Evolutionary conservation across 2,888 invertebrate genomes (phyloP).

Genomic region (Polia nebulosa): DNA sequence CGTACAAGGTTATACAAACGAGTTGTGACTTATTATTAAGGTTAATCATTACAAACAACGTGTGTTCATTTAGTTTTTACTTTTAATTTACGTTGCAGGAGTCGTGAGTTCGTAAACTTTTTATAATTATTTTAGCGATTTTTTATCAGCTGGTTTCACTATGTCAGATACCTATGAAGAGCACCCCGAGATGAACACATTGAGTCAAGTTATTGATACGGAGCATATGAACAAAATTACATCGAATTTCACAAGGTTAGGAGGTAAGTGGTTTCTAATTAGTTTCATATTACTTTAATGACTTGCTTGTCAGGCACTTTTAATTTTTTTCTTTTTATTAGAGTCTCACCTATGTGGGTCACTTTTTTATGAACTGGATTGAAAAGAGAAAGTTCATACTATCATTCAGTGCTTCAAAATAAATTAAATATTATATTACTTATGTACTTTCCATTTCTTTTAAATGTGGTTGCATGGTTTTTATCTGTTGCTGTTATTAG

Average conservation of each 20-base stretch:
- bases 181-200: slow-evolving; percentile 74
- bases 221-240: slow-evolving; percentile 83
- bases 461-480: not conserved
- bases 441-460: slow-evolving; percentile 2
- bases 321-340: not conserved
- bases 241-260: slow-evolving; percentile 84
- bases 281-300: slow-evolving; percentile 13
- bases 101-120: slow-evolving; percentile 32
- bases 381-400: slow-evolving; percentile 28
- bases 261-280: slow-evolving; percentile 78
- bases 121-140: slow-evolving; percentile 21
- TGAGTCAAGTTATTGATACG: slow-evolving; percentile 84
- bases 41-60: slow-evolving; percentile 18
- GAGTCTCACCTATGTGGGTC: not conserved
- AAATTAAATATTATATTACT: not conserved
- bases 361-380: slow-evolving; percentile 6
- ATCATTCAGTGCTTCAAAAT: not conserved
- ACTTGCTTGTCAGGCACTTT: slow-evolving; percentile 5
- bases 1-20: slow-evolving; percentile 60
- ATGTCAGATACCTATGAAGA: slow-evolving; percentile 63
- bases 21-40: slow-evolving; percentile 25
- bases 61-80: slow-evolving; percentile 37
- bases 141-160: slow-evolving; percentile 36
- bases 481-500: not conserved
- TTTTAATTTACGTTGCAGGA: slow-evolving; percentile 6